phyloP scores from a whole-genome alignment of 2,888 invertebrate genomes.

The Trissolcus japonicus region DNA sequence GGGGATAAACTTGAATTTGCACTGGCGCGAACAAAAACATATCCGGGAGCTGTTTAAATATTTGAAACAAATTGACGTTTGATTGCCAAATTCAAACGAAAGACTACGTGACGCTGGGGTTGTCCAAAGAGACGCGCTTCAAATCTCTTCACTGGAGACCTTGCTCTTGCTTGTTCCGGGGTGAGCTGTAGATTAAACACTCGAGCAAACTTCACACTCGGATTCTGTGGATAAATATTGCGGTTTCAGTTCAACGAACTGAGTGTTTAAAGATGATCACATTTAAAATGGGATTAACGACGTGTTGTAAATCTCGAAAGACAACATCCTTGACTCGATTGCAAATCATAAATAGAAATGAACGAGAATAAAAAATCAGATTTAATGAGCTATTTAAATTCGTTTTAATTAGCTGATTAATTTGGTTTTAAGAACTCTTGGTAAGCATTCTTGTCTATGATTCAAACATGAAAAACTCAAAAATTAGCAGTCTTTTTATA shows the following conservation, averaged over 20 bases:
- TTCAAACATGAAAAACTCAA: no score
- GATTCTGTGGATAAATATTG: constrained; percentile 32
- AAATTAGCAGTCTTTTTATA: no score
- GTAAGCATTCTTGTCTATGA: no score
- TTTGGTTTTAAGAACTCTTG: no score
- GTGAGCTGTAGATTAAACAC: constrained; percentile 62
- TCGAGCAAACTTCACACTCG: constrained; percentile 53
- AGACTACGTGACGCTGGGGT: constrained; percentile 20
- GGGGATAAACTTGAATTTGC: neutral
- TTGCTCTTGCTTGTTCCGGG: constrained; percentile 57
- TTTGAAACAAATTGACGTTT: constrained; percentile 45
- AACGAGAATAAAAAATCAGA: no score
- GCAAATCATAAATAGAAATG: no score
- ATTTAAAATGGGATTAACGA: no score
- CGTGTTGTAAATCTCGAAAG: no score
- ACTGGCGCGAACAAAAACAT: neutral
- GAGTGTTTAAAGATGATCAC: neutral
- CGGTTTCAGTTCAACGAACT: constrained; percentile 35
- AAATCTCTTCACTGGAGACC: constrained; percentile 51
- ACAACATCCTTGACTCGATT: no score
- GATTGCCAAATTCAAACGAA: constrained; percentile 52
- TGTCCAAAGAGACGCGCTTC: constrained; percentile 37
- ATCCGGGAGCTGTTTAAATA: constrained; percentile 47
- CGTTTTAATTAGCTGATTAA: no score
- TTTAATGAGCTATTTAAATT: no score